Evolutionary conservation across 2,797 vertebrate species (phyloP).

Genomic region (Megalops cyprinoides): DNA sequence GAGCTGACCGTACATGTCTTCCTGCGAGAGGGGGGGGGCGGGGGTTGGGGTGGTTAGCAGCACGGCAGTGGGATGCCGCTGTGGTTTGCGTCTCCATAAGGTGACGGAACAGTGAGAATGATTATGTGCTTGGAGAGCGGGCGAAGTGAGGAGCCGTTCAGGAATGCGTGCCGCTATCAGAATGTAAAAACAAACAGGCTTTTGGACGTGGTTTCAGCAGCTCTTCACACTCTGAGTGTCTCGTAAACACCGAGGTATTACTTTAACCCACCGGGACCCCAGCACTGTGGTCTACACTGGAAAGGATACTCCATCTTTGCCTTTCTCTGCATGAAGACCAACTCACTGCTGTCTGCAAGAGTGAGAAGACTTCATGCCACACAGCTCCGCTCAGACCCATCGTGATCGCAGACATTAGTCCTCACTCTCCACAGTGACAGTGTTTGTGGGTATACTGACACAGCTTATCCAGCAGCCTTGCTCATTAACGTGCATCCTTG

Average conservation of each 20-base stretch:
- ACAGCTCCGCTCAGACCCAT: no score
- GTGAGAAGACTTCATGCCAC: no score
- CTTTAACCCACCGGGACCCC: conserved; percentile 11
- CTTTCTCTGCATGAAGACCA: background rate
- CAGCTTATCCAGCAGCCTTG: no score
- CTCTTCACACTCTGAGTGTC: conserved; percentile 34
- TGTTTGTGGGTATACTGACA: no score
- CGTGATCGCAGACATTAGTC: background rate
- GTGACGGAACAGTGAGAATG: conserved; percentile 67
- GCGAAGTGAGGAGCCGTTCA: conserved; percentile 63
- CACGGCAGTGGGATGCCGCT: conserved; percentile 52
- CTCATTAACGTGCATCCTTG: no score
- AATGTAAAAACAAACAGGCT: conserved; percentile 59
- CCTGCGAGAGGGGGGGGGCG: background rate
- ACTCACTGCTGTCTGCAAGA: background rate
- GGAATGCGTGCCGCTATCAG: conserved; percentile 60
- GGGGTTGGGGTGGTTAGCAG: conserved; percentile 39
- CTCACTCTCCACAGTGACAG: background rate
- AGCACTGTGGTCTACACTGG: background rate
- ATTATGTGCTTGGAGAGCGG: conserved; percentile 59
- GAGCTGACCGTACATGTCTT: conserved; percentile 59
- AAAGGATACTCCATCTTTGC: background rate
- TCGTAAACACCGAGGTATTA: conserved; percentile 34
- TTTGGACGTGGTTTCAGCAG: conserved; percentile 36
- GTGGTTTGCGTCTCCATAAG: conserved; percentile 66